A percentile compares a stretch with the other conserved stretches of the same genome.
phyloP scores from a whole-genome alignment of 2,888 invertebrate genomes.

The Dasypolia templi region DNA sequence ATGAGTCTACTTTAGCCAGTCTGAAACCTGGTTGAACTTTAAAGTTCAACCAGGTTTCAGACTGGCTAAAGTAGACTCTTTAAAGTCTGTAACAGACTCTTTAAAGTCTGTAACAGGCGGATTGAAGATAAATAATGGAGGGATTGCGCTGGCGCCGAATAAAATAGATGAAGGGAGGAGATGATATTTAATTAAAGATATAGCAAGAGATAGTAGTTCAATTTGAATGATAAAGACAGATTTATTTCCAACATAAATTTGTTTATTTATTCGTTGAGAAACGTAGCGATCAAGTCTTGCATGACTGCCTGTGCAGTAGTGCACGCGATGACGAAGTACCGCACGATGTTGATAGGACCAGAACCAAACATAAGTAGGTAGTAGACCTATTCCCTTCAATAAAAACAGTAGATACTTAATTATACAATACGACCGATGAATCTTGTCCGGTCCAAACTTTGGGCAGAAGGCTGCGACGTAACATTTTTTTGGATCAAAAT shows the following conservation, averaged over 20 bases:
- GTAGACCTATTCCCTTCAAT: background rate
- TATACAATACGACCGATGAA: too few species aligned
- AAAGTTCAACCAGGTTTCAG: too few species aligned
- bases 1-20: too few species aligned
- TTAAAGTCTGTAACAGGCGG: background rate
- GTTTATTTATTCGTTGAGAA: constrained; percentile 24
- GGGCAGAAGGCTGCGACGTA: too few species aligned
- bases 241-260: background rate
- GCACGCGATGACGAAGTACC: background rate
- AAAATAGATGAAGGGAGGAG: background rate
- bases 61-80: too few species aligned
- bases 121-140: background rate
- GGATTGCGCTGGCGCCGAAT: background rate
- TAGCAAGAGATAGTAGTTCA: background rate
- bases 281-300: constrained; percentile 12
- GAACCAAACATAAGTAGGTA: background rate
- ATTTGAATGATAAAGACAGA: background rate
- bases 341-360: background rate
- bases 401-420: background rate
- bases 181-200: background rate
- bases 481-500: too few species aligned
- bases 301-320: constrained; percentile 22
- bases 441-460: too few species aligned
- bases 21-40: too few species aligned
- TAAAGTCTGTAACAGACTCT: too few species aligned